Evolutionary conservation across 2,797 vertebrate species (phyloP).

Genomic region (Fistularia tabacaria): DNA sequence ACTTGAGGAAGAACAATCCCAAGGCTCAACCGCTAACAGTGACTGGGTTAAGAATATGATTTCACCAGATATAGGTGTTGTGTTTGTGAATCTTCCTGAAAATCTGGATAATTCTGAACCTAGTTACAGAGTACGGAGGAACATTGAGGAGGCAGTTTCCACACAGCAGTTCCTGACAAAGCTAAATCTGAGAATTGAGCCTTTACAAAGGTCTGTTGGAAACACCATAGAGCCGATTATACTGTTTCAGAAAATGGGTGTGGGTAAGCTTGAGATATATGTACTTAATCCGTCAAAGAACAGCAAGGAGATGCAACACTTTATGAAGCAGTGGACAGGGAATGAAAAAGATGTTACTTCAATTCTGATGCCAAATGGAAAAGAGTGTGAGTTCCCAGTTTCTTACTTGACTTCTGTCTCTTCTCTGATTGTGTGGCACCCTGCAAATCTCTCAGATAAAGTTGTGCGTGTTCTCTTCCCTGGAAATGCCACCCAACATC

Average conservation of each 20-base stretch:
- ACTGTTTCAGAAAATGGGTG: conserved; percentile 98
- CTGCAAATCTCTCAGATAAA: conserved; percentile 92
- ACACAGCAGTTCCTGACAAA: conserved; percentile 90
- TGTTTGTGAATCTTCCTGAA: conserved; percentile 93
- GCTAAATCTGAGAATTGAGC: conserved; percentile 87
- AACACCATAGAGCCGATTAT: conserved; percentile 89
- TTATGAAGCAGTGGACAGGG: conserved; percentile 95
- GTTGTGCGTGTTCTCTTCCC: conserved; percentile 93
- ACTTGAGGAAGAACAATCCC: conserved; percentile 92
- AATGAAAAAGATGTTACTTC: conserved; percentile 86
- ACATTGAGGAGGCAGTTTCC: conserved; percentile 86
- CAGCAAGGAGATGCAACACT: conserved; percentile 94
- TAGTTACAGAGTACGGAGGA: conserved; percentile 82
- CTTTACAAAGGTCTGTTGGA: conserved; percentile 84
- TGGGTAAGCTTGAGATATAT: conserved; percentile 97
- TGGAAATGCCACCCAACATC: conserved; percentile 93
- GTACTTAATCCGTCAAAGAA: conserved; percentile 92
- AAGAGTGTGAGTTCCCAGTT: conserved; percentile 89
- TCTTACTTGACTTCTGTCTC: conserved; percentile 91
- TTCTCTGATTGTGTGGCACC: conserved; percentile 96
- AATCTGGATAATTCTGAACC: conserved; percentile 84
- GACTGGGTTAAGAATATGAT: conserved; percentile 99
- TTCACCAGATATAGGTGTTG: conserved; percentile 92
- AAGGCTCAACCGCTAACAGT: conserved; percentile 91
- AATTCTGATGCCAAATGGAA: conserved; percentile 84